These are phyloP conservation scores for Anser brachyrhynchus DNA, from an alignment of 2,113 vertebrate species.

Conservation along the genomic window DNA sequence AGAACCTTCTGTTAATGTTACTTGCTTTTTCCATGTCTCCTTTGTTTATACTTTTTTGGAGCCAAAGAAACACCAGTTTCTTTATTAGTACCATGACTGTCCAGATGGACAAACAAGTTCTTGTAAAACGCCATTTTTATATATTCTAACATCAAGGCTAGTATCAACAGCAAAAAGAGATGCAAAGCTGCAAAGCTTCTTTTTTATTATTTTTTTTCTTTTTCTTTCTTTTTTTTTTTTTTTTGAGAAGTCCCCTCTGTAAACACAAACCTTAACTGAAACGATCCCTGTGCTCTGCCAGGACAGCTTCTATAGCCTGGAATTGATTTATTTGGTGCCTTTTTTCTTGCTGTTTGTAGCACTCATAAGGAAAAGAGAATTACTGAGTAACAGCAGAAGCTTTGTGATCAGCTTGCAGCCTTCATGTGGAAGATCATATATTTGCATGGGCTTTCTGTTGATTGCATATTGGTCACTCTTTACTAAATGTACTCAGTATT, in stretches of 20 bases:
- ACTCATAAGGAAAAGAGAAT: neutral
- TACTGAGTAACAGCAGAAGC: neutral
- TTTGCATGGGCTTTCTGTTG: neutral
- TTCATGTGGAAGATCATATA: neutral
- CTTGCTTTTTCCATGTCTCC: slow-evolving; percentile 43
- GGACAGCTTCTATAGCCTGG: neutral
- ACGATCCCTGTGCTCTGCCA: neutral
- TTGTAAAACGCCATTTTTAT: neutral
- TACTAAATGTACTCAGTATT: neutral
- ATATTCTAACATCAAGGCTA: neutral
- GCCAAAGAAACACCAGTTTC: neutral
- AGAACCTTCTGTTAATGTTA: slow-evolving; percentile 42
- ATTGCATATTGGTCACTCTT: neutral
- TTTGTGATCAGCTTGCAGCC: neutral
- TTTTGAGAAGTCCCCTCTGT: neutral
- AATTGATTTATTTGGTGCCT: neutral
- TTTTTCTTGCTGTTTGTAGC: neutral
- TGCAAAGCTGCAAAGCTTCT: neutral
- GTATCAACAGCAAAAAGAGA: neutral
- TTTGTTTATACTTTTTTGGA: slow-evolving; percentile 18
- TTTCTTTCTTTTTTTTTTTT: neutral
- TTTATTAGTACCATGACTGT: neutral
- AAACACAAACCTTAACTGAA: neutral
- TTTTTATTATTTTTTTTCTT: too few relatives aligned
- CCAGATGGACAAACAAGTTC: neutral